Percentiles rank a stretch among this genome's conserved stretches.
phyloP scores from a whole-genome alignment of 2,797 vertebrate species.

The Tachyglossus aculeatus region DNA sequence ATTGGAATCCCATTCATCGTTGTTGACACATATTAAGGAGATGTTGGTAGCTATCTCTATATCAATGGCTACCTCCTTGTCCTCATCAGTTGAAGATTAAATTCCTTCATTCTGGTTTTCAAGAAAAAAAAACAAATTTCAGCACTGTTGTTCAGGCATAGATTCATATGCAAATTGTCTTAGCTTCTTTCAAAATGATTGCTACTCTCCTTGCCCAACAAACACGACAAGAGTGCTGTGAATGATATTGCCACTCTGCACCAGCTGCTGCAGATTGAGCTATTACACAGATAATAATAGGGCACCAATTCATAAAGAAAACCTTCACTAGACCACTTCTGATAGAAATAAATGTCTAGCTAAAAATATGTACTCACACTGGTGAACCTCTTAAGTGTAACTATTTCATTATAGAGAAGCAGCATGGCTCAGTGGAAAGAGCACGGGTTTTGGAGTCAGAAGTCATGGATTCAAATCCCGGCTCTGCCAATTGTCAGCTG shows the following conservation, averaged over 20 bases:
- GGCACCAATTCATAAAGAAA: not conserved
- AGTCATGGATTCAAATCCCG: too few species aligned
- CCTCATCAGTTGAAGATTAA: not conserved
- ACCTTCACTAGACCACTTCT: too few species aligned
- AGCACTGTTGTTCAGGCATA: not conserved
- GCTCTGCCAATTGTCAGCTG: too few species aligned
- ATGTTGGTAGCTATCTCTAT: not conserved
- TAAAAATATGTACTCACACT: too few species aligned
- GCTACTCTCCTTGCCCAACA: slow-evolving; percentile 28
- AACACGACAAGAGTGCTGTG: slow-evolving; percentile 28
- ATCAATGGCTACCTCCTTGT: not conserved
- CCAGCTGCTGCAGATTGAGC: slow-evolving; percentile 58
- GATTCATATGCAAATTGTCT: slow-evolving; percentile 41
- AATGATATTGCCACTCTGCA: slow-evolving; percentile 52
- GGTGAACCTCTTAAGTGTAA: too few species aligned
- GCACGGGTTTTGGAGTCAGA: too few species aligned
- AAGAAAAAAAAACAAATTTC: not conserved
- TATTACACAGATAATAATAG: slow-evolving; percentile 46
- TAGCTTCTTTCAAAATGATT: slow-evolving; percentile 41
- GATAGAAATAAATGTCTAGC: not conserved
- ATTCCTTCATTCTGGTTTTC: not conserved
- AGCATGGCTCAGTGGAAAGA: too few species aligned
- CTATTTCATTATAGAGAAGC: too few species aligned
- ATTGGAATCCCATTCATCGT: not conserved
- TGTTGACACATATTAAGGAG: not conserved